Percentiles rank a stretch among this genome's conserved stretches.
These are phyloP conservation scores for Trichonephila clavata DNA, from an alignment of 1,140 invertebrate species.

Conservation along the genomic window DNA sequence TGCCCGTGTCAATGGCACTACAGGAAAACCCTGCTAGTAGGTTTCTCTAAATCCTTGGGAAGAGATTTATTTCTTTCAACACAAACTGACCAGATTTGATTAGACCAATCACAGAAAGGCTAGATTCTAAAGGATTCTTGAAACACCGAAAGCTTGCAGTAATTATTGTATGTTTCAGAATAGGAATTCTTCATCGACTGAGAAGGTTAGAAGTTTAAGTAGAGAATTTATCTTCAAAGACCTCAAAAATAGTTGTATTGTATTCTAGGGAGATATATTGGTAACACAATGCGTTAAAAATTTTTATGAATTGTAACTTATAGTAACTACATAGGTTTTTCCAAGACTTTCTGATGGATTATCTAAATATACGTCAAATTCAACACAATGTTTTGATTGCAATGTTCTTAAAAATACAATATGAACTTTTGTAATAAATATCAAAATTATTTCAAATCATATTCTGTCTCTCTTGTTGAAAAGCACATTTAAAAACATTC, in stretches of 20 bases:
- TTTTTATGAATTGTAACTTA: too few species aligned
- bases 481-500: too few species aligned
- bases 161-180: background rate
- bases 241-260: background rate
- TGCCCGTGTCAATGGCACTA: constrained; percentile 56
- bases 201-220: background rate
- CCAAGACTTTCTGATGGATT: too few species aligned
- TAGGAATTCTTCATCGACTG: background rate
- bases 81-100: constrained; percentile 23
- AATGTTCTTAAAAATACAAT: too few species aligned
- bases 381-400: too few species aligned
- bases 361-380: too few species aligned
- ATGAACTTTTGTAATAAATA: too few species aligned
- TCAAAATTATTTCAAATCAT: too few species aligned
- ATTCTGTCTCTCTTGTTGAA: too few species aligned
- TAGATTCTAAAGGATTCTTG: background rate
- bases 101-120: background rate
- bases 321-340: too few species aligned
- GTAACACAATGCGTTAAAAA: too few species aligned
- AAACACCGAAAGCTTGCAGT: background rate
- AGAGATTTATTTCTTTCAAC: constrained; percentile 59
- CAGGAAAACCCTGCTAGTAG: constrained; percentile 1
- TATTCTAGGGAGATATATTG: background rate
- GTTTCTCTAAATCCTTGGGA: background rate
- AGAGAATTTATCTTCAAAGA: background rate